Conservation (phyloP, 2,888 invertebrate species). For the Plebejus melissa region DNA sequence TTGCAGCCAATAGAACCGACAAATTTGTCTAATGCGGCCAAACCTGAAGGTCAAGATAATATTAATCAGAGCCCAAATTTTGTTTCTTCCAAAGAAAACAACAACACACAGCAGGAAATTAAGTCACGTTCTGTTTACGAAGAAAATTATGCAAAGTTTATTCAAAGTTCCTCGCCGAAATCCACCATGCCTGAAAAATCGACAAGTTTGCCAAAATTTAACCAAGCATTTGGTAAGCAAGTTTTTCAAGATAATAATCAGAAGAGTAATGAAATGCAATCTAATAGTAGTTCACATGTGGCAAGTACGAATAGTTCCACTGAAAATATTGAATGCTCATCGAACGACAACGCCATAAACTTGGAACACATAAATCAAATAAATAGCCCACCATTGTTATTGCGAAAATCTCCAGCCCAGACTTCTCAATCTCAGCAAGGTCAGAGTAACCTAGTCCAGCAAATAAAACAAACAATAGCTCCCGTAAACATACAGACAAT, state of each 20-base stretch:
- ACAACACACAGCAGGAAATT: constrained; percentile 58
- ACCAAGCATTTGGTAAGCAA: constrained; percentile 88
- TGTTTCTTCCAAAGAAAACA: constrained; percentile 47
- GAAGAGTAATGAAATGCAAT: constrained; percentile 53
- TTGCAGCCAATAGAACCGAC: constrained; percentile 67
- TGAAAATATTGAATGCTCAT: constrained; percentile 53
- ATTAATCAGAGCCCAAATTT: constrained; percentile 44
- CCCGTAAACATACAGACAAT: constrained; percentile 80
- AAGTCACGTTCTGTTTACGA: constrained; percentile 75
- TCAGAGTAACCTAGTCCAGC: constrained; percentile 62
- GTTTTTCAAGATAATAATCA: constrained; percentile 76
- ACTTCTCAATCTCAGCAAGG: constrained; percentile 48
- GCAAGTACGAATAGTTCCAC: constrained; percentile 41
- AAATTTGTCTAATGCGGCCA: constrained; percentile 45
- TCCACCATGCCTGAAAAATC: constrained; percentile 59
- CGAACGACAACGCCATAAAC: constrained; percentile 56
- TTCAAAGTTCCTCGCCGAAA: constrained; percentile 63
- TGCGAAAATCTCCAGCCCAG: constrained; percentile 56
- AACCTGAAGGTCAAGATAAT: constrained; percentile 55
- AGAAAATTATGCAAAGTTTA: constrained; percentile 78
- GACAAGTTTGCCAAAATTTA: constrained; percentile 84
- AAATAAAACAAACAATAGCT: constrained; percentile 73
- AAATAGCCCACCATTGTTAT: constrained; percentile 60
- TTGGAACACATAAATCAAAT: constrained; percentile 62
- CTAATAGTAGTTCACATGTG: constrained; percentile 49